phyloP scores from a whole-genome alignment of 2,888 invertebrate species.

The Idaea biselata region DNA sequence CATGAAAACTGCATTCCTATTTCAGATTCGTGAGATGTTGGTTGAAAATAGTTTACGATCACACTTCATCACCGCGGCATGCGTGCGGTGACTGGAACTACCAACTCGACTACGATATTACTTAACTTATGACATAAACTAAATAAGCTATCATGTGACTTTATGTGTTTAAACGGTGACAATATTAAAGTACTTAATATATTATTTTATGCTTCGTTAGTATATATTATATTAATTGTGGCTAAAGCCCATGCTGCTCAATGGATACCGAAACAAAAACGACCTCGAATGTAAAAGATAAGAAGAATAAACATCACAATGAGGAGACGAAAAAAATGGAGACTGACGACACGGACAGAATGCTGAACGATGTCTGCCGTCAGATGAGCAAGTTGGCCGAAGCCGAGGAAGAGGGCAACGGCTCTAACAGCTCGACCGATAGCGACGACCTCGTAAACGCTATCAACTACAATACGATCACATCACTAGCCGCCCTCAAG shows the following conservation, averaged over 20 bases:
- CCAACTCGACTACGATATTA: constrained; percentile 54
- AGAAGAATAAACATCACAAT: constrained; percentile 61
- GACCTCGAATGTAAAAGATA: constrained; percentile 47
- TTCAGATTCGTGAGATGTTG: constrained; percentile 58
- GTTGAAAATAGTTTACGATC: constrained; percentile 43
- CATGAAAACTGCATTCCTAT: constrained; percentile 31
- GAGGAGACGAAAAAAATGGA: constrained; percentile 68
- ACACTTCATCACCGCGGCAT: constrained; percentile 43
- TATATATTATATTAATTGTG: constrained; percentile 32
- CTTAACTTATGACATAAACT: constrained; percentile 44
- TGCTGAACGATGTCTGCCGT: constrained; percentile 41
- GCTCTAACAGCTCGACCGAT: constrained; percentile 78
- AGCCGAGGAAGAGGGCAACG: constrained; percentile 38
- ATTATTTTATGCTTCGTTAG: constrained; percentile 41
- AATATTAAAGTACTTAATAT: constrained; percentile 38
- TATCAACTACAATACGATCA: constrained; percentile 86
- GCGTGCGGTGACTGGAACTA: constrained; percentile 56
- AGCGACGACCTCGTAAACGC: constrained; percentile 84
- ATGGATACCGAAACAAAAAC: constrained; percentile 65
- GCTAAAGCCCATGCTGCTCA: constrained; percentile 56
- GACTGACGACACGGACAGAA: constrained; percentile 33
- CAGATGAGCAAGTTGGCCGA: constrained; percentile 44
- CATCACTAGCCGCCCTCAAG: constrained; percentile 84
- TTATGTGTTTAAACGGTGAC: constrained; percentile 48
- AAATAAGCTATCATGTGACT: constrained; percentile 63